A percentile compares a stretch with the other conserved stretches of the same genome.
Conservation (phyloP, 2,113 vertebrate genomes). For the Salvator merianae region DNA sequence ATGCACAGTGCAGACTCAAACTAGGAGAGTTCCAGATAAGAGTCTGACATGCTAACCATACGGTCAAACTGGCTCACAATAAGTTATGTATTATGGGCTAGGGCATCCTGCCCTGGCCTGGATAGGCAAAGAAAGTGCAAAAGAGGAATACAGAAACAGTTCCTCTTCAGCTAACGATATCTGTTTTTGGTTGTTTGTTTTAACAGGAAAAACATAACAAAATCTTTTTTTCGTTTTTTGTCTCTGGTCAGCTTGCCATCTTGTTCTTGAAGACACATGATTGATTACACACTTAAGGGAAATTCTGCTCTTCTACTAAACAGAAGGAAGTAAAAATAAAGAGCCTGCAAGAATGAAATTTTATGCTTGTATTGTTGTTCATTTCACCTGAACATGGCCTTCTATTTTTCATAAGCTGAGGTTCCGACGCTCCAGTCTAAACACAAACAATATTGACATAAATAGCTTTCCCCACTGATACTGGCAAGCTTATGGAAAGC, state of each 20-base stretch:
- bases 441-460: not conserved
- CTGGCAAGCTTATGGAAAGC: not conserved
- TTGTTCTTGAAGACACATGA: conserved; percentile 6
- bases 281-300: not conserved
- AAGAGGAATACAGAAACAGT: not conserved
- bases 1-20: no score
- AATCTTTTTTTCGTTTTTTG: not conserved
- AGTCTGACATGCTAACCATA: no score
- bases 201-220: no score
- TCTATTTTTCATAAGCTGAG: not conserved
- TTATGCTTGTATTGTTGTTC: not conserved
- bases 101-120: no score
- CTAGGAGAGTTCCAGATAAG: no score
- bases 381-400: not conserved
- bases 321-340: conserved; percentile 33
- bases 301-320: conserved; percentile 20
- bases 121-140: no score
- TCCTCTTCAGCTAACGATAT: not conserved
- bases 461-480: not conserved
- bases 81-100: no score
- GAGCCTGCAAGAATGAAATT: not conserved
- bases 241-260: not conserved
- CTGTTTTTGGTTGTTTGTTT: not conserved
- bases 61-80: no score
- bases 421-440: not conserved